Conservation (phyloP, 2,888 invertebrate genomes). For the Volucella bombylans region DNA sequence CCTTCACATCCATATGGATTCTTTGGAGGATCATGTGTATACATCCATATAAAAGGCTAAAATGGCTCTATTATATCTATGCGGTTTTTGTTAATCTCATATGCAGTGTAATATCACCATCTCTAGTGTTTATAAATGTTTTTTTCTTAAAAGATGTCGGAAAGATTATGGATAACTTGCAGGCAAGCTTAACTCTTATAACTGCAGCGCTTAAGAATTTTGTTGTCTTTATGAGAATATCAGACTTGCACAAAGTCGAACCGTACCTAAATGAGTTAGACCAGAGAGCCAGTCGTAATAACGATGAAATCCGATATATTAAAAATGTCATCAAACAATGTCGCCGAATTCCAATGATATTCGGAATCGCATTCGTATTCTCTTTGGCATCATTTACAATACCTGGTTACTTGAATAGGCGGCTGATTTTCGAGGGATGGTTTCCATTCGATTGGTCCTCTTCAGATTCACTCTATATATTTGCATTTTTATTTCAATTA, state of each 20-base stretch:
- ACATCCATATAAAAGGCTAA: too few species aligned
- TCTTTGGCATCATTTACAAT: not conserved
- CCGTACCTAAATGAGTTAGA: conserved; percentile 6
- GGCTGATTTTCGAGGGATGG: conserved; percentile 35
- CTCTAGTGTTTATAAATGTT: too few species aligned
- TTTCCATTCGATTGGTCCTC: conserved; percentile 23
- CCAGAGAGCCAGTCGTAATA: not conserved
- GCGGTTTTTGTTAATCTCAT: too few species aligned
- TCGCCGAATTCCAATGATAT: not conserved
- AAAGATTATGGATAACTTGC: conserved; percentile 29
- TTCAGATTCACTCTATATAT: not conserved
- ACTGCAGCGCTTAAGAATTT: conserved; percentile 2
- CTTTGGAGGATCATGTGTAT: too few species aligned
- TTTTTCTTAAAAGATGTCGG: conserved; percentile 3
- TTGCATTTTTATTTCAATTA: conserved; percentile 28
- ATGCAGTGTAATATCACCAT: too few species aligned
- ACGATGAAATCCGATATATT: conserved; percentile 21
- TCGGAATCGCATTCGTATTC: not conserved
- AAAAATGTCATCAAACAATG: conserved; percentile 19
- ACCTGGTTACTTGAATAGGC: not conserved
- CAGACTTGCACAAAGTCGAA: not conserved
- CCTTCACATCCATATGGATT: too few species aligned
- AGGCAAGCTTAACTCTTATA: conserved; percentile 23
- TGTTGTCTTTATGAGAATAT: not conserved
- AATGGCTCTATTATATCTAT: too few species aligned